These are phyloP conservation scores for Stomorhina lunata DNA, from an alignment of 2,888 invertebrate species.

Conservation along the genomic window DNA sequence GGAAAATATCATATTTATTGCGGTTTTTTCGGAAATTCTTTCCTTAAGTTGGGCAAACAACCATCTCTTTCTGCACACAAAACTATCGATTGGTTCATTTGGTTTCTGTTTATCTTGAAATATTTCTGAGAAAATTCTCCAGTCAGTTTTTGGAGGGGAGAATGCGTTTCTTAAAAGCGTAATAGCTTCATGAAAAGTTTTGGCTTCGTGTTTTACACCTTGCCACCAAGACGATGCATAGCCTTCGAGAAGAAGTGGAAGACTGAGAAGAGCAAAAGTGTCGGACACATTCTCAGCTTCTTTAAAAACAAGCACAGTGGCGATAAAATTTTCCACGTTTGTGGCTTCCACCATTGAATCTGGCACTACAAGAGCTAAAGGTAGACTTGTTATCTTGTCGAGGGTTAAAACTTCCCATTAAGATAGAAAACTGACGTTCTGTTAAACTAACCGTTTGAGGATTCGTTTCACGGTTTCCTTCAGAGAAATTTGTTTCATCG, in stretches of 20 bases:
- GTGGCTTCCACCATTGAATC: conserved; percentile 46
- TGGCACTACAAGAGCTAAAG: conserved; percentile 38
- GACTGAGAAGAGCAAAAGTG: conserved; percentile 24
- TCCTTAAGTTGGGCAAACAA: conserved; percentile 29
- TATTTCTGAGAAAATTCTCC: conserved; percentile 31
- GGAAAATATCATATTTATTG: conserved; percentile 22
- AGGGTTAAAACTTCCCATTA: background rate
- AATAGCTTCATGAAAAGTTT: conserved; percentile 13
- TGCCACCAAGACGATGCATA: conserved; percentile 58
- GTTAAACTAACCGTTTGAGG: conserved; percentile 1
- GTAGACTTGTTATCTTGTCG: conserved; percentile 28
- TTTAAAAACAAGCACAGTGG: conserved; percentile 38
- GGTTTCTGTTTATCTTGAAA: conserved; percentile 33
- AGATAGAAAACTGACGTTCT: conserved; percentile 10
- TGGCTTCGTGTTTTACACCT: conserved; percentile 35
- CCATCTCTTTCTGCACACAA: conserved; percentile 29
- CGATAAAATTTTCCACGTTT: conserved; percentile 48
- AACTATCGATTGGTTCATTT: conserved; percentile 29
- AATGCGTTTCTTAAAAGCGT: conserved; percentile 14
- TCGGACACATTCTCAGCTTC: conserved; percentile 44
- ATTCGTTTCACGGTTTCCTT: background rate
- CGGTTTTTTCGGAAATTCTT: conserved; percentile 28
- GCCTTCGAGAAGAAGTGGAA: conserved; percentile 47
- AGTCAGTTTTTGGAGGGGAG: conserved; percentile 31
- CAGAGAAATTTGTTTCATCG: background rate